Evolutionary conservation across 2,888 invertebrate species (phyloP).

Genomic region (Brachypterus glaber): DNA sequence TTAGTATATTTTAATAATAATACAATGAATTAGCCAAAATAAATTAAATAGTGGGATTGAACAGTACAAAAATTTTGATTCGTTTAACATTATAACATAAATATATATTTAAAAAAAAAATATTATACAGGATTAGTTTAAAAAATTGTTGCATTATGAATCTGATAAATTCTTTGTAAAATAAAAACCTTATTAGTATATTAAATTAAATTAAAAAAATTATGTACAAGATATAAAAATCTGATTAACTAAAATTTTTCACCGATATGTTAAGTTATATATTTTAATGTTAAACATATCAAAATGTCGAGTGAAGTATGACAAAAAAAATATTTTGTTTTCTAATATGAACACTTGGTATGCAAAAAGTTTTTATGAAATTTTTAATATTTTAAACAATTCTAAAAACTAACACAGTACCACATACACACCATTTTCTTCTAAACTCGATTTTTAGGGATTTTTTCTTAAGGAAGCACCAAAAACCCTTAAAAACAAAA

Average conservation of each 20-base stretch:
- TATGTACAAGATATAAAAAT: slow-evolving; percentile 11
- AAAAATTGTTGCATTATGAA: too few relatives aligned
- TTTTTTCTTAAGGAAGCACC: too few relatives aligned
- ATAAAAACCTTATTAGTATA: too few relatives aligned
- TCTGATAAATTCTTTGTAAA: too few relatives aligned
- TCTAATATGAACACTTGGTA: slow-evolving; percentile 27
- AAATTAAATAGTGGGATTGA: too few relatives aligned
- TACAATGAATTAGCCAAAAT: too few relatives aligned
- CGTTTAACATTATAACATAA: too few relatives aligned
- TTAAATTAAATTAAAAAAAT: slow-evolving; percentile 11
- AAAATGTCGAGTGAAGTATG: slow-evolving; percentile 16
- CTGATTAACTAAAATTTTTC: slow-evolving; percentile 10
- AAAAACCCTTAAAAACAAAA: too few relatives aligned
- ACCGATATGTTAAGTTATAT: slow-evolving; percentile 7
- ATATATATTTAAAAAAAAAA: too few relatives aligned
- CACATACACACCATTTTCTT: slow-evolving; percentile 29
- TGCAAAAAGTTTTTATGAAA: slow-evolving; percentile 19
- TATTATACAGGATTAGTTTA: too few relatives aligned
- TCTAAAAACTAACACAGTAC: slow-evolving; percentile 34
- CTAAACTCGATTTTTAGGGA: slow-evolving; percentile 9
- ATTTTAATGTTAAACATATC: slow-evolving; percentile 7
- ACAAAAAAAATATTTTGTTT: slow-evolving; percentile 18
- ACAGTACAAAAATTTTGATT: too few relatives aligned
- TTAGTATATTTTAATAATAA: too few relatives aligned
- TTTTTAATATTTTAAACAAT: slow-evolving; percentile 27